These are phyloP conservation scores for Magallana angulata DNA, from an alignment of 1,140 invertebrate species.

Conservation along the genomic window DNA sequence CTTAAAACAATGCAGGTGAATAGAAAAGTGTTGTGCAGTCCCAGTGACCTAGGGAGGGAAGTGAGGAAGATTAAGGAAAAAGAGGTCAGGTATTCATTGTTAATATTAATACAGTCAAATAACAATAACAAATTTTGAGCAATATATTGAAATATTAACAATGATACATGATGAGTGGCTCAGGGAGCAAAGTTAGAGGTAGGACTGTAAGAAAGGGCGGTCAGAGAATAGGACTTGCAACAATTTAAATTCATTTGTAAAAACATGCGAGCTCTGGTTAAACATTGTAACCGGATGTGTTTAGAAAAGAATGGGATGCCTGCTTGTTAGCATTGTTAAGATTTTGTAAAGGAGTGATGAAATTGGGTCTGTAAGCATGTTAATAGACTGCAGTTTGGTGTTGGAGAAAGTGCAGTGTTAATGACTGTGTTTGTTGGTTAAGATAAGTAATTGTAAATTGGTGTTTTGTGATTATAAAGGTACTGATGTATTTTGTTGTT, in stretches of 20 bases:
- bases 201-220: background rate
- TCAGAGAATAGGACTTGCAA: background rate
- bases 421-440: too few species aligned
- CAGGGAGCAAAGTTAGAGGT: background rate
- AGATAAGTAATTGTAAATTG: background rate
- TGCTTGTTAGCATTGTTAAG: constrained; percentile 46
- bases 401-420: too few species aligned
- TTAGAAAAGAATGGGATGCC: background rate
- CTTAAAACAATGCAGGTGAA: background rate
- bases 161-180: background rate
- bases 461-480: too few species aligned
- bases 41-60: background rate
- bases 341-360: constrained; percentile 29
- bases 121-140: too few species aligned
- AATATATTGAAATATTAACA: constrained; percentile 25
- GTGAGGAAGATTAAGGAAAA: background rate
- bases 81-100: background rate
- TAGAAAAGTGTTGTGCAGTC: too few species aligned
- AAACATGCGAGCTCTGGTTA: too few species aligned
- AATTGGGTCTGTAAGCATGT: constrained; percentile 28
- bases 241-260: background rate
- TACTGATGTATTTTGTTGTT: too few species aligned
- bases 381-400: background rate
- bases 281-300: too few species aligned
- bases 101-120: too few species aligned